Evolutionary conservation across 1,140 invertebrate species (phyloP).

Genomic region (Drosophila oshimai): DNA sequence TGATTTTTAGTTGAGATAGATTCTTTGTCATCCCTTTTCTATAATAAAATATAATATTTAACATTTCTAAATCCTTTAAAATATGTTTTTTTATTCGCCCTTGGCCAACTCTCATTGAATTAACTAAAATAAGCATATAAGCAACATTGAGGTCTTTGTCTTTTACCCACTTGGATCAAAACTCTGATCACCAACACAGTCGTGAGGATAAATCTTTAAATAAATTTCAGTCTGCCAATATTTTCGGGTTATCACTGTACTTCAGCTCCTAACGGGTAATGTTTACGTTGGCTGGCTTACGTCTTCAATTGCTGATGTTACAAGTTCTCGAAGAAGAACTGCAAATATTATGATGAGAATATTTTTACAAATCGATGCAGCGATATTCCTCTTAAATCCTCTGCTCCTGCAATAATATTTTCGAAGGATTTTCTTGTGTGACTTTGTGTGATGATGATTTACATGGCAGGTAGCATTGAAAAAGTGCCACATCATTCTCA

Average conservation of each 20-base stretch:
- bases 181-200: too few relatives aligned
- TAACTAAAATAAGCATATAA: too few relatives aligned
- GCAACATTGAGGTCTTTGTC: too few relatives aligned
- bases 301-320: slow-evolving; percentile 12
- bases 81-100: too few relatives aligned
- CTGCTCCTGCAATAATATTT: slow-evolving; percentile 40
- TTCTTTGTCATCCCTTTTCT: too few relatives aligned
- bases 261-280: neutral
- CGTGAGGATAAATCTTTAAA: neutral
- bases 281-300: slow-evolving; percentile 34
- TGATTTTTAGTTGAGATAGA: too few relatives aligned
- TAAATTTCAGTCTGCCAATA: neutral
- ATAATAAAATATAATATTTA: too few relatives aligned
- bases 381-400: slow-evolving; percentile 1
- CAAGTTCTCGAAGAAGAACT: slow-evolving; percentile 10
- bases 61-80: too few relatives aligned
- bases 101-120: too few relatives aligned
- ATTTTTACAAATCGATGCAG: slow-evolving; percentile 34
- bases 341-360: slow-evolving; percentile 46
- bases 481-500: slow-evolving; percentile 44
- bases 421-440: slow-evolving; percentile 19
- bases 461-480: slow-evolving; percentile 33
- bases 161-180: too few relatives aligned
- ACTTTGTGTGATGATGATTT: slow-evolving; percentile 19
- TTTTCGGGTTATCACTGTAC: neutral